Percentiles rank a stretch among this genome's conserved stretches.
These are phyloP conservation scores for Heterocephalus glaber DNA, from an alignment of 2,113 vertebrate species.

Conservation along the genomic window DNA sequence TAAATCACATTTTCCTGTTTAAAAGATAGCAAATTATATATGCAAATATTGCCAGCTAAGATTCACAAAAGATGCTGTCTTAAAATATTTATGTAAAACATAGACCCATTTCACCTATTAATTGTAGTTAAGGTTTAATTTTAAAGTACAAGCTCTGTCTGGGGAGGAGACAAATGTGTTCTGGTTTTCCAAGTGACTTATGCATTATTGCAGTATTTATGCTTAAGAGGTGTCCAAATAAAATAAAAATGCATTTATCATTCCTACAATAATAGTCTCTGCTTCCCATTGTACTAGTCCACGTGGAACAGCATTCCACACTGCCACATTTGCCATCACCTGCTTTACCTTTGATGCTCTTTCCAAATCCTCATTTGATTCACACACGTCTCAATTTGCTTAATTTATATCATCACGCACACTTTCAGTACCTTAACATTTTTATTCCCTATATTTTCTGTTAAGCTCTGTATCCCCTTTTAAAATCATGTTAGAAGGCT, in stretches of 20 bases:
- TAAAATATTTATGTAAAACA: constrained; percentile 50
- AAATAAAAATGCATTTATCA: neutral
- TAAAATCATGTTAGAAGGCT: neutral
- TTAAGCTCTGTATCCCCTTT: neutral
- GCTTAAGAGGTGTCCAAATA: neutral
- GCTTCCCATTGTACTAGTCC: neutral
- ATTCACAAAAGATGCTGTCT: neutral
- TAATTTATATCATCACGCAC: neutral
- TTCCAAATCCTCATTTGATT: neutral
- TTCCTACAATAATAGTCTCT: neutral
- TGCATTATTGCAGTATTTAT: neutral
- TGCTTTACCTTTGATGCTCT: neutral
- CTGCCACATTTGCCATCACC: neutral
- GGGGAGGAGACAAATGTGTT: neutral
- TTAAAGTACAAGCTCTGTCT: constrained; percentile 1
- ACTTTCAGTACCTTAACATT: neutral
- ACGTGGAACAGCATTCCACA: neutral
- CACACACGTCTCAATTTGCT: neutral
- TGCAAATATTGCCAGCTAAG: constrained; percentile 25
- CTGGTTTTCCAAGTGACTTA: neutral
- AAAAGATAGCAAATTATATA: constrained; percentile 47
- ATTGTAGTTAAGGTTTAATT: constrained; percentile 37
- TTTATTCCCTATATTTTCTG: neutral
- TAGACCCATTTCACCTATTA: constrained; percentile 30
- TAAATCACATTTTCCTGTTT: constrained; percentile 54